A percentile compares a stretch with the other conserved stretches of the same genome.
phyloP scores from a whole-genome alignment of 2,888 invertebrate species.

The Mechanitis messenoides region DNA sequence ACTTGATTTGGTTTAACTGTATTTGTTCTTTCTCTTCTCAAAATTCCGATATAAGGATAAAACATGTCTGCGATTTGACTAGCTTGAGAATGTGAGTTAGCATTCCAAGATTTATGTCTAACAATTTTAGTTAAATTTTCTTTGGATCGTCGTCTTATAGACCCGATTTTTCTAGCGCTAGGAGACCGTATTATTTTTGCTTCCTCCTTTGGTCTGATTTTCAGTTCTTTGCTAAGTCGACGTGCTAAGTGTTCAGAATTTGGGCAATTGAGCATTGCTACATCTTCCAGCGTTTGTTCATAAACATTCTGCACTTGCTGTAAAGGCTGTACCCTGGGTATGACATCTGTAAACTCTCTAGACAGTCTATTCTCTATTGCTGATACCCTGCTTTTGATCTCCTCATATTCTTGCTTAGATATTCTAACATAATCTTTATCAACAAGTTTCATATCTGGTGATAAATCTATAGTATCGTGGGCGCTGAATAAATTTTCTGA shows the following conservation, averaged over 20 bases:
- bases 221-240: constrained; percentile 82
- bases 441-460: constrained; percentile 57
- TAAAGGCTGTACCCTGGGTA: constrained; percentile 70
- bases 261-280: constrained; percentile 78
- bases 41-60: constrained; percentile 73
- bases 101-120: constrained; percentile 82
- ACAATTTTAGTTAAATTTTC: constrained; percentile 77
- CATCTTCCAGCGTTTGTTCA: constrained; percentile 83
- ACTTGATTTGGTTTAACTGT: constrained; percentile 49
- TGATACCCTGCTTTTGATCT: constrained; percentile 84
- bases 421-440: constrained; percentile 81
- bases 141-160: constrained; percentile 82
- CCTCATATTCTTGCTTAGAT: constrained; percentile 85
- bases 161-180: constrained; percentile 88
- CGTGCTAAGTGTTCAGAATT: constrained; percentile 83
- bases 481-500: constrained; percentile 65
- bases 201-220: constrained; percentile 82
- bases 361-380: constrained; percentile 84
- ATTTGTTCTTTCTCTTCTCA: constrained; percentile 61
- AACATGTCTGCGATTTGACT: constrained; percentile 62
- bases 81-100: constrained; percentile 61
- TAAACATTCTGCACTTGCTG: constrained; percentile 83
- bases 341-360: constrained; percentile 78
- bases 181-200: constrained; percentile 85
- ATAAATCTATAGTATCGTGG: constrained; percentile 66